Evolutionary conservation across 1,140 invertebrate genomes (phyloP), one percentile per base, ranked within the genome.

Genomic region (Diabrotica undecimpunctata): DNA sequence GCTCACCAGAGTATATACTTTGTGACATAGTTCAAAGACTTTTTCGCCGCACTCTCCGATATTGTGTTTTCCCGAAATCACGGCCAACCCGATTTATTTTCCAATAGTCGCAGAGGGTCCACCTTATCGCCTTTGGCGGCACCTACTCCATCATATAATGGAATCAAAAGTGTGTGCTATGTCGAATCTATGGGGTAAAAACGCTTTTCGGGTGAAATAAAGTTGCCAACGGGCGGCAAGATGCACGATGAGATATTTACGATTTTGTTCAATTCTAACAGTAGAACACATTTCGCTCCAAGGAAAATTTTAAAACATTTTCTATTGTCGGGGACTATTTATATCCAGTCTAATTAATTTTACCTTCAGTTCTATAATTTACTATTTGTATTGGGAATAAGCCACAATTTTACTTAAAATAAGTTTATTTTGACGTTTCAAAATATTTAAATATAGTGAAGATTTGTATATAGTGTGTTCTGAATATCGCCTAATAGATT

Each of bases 11-110:
- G 54, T 52, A 55, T 52, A 12, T 54, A 52, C 35, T n/a, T 35
- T 57, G 14, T 25, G 55, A 25, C 55, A 11, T 25, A 41, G 60
- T 66, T 67, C 66, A 62, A 58, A 68, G 66, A 58, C 64, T 39
- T 64, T 64, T 55, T 54, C 61, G 60, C 54, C 51, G 59, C 66
- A 25, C 46, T 25, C 37, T 52, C n/a, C 13, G 56, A 60, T 64
- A 64, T 64, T 61, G 59, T 61, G 50, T 61, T 61, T 39, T 12
- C 13, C 41, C 9, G 25, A 61, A 61, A 61, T 14, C 14, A 25
- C 37, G 41, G 6, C 55, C 25, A 61, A 37, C n/a, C 35, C 37
- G 59, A 61, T 36, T 61, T 61, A 13, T 13, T 61, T 61, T 52
- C 59, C 59, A 36, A 61, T 61, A 61, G 59, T n/a, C 41, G 35